These are phyloP conservation scores for Aquatica leii DNA, from an alignment of 2,888 invertebrate genomes.

Conservation along the genomic window DNA sequence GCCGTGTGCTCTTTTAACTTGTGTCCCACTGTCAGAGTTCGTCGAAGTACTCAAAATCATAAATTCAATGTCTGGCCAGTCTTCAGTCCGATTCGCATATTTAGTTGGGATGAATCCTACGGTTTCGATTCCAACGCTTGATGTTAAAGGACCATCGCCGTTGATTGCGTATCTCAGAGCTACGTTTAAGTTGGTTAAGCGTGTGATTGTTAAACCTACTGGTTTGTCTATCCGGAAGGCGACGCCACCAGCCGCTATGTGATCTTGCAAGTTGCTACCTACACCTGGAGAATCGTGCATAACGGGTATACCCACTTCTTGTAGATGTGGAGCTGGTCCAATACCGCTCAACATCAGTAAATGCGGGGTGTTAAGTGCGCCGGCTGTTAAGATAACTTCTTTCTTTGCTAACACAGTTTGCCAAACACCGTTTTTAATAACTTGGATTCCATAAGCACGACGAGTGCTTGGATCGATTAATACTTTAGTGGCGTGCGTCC, in stretches of 20 bases:
- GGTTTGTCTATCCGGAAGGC: slow-evolving; percentile 83
- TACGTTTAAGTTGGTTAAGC: slow-evolving; percentile 84
- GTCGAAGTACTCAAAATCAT: slow-evolving; percentile 87
- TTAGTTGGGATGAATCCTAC: slow-evolving; percentile 89
- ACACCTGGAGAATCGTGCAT: slow-evolving; percentile 83
- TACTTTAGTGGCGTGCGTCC: slow-evolving; percentile 78
- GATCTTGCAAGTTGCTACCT: slow-evolving; percentile 88
- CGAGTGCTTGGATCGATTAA: slow-evolving; percentile 75
- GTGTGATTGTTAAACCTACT: slow-evolving; percentile 79
- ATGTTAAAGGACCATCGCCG: slow-evolving; percentile 88
- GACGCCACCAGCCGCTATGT: slow-evolving; percentile 86
- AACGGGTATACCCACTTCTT: slow-evolving; percentile 75
- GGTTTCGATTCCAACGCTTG: slow-evolving; percentile 86
- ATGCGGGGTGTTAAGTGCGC: slow-evolving; percentile 92
- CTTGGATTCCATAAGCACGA: slow-evolving; percentile 80
- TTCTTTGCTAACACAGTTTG: slow-evolving; percentile 74
- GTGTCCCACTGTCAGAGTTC: slow-evolving; percentile 82
- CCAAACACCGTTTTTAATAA: slow-evolving; percentile 71
- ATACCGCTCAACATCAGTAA: slow-evolving; percentile 89
- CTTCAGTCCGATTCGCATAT: slow-evolving; percentile 84
- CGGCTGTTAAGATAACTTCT: slow-evolving; percentile 87
- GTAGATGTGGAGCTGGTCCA: slow-evolving; percentile 78
- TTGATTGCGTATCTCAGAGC: slow-evolving; percentile 83
- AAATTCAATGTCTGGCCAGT: slow-evolving; percentile 93
- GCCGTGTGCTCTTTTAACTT: slow-evolving; percentile 80